Percentiles rank a stretch among this genome's conserved stretches.
Conservation (phyloP, 2,113 vertebrate genomes). For the Apodemus sylvaticus region DNA sequence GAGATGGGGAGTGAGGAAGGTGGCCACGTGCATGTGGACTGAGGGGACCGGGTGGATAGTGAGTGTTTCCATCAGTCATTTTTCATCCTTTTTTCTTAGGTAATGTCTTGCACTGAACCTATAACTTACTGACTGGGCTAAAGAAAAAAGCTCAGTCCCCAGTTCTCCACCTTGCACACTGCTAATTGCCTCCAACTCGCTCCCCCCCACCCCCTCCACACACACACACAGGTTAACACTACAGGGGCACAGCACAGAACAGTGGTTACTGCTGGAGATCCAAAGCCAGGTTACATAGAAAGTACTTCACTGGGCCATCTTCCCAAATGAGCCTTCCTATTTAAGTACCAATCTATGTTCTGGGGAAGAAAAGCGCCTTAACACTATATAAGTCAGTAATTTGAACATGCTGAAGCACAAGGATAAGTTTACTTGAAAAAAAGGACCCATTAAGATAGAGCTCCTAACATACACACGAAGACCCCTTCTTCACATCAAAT, state of each 20-base stretch:
- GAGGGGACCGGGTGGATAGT: neutral
- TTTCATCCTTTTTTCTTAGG: neutral
- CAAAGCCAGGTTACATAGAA: neutral
- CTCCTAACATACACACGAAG: conserved; percentile 19
- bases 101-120: neutral
- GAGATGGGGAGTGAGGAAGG: neutral
- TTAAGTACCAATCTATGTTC: neutral
- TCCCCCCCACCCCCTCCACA: too few species aligned
- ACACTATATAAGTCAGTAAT: neutral
- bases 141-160: neutral
- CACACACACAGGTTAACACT: neutral
- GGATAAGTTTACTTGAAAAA: neutral
- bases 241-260: neutral
- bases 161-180: neutral
- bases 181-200: neutral
- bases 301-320: neutral
- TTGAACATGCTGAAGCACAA: neutral
- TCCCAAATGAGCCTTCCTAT: neutral
- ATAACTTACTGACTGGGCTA: neutral
- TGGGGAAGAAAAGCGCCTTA: neutral
- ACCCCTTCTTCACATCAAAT: neutral
- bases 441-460: neutral
- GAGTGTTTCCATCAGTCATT: neutral
- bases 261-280: neutral
- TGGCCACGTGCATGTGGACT: neutral